Evolutionary conservation across 2,113 vertebrate species (phyloP).

Genomic region (Xiphorhynchus elegans): DNA sequence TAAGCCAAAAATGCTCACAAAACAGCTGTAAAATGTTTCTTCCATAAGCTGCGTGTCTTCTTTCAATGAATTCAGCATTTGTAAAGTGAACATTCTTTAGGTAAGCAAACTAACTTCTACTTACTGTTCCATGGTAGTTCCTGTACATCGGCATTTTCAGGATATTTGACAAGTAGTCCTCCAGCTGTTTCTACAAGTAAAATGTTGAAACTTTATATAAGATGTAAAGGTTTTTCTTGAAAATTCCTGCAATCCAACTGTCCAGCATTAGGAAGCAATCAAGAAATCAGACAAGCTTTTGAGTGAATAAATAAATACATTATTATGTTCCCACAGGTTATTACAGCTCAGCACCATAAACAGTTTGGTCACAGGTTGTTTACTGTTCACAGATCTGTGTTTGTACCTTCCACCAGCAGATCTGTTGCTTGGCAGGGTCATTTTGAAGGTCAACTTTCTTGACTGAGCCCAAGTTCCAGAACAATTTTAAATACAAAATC

Average conservation of each 20-base stretch:
- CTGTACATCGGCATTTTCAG: constrained; percentile 91
- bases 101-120: constrained; percentile 33
- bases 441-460: background rate
- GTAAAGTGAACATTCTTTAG: background rate
- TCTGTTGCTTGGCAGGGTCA: background rate
- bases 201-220: constrained; percentile 5
- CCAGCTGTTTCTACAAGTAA: constrained; percentile 90
- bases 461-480: background rate
- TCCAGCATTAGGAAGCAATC: background rate
- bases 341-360: background rate
- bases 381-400: background rate
- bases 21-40: background rate
- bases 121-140: constrained; percentile 93
- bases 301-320: background rate
- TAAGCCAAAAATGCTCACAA: background rate
- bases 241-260: background rate
- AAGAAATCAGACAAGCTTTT: background rate
- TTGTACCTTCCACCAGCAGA: background rate
- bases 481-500: background rate
- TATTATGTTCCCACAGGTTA: background rate
- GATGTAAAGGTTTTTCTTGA: background rate
- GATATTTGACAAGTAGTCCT: constrained; percentile 94
- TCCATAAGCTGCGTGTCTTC: background rate
- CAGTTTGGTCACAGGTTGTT: background rate
- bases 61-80: background rate